Base-by-base conservation (phyloP, 2,797 vertebrate genomes). In the Muscicapa striata region DNA sequence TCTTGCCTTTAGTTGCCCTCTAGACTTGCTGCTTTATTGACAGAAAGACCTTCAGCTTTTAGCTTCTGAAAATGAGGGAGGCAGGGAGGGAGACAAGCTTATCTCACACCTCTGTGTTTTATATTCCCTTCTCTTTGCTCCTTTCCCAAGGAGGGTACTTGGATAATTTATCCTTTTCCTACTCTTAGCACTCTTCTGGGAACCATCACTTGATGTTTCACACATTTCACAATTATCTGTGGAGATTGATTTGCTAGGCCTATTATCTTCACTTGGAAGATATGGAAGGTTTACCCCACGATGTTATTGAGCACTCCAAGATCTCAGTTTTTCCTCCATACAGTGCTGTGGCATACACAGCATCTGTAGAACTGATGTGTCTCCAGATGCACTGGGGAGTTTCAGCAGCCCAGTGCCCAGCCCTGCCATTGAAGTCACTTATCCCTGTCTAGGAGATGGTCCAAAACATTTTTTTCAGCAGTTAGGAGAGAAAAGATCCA, bases 261-360 rank as follows among this genome's bases (percentile, higher is more conserved):
- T 82, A 23, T 86, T 90, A 94, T 87, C 91, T 94, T 91, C n/a
- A n/a, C 74, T 88, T 82, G 83, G 40, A 88, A 94, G 94, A 91
- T 94, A 82, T 0, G 6, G 74, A 38, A 78, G 30, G 59, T 81
- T 91, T 79, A 73, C 48, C 55, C 55, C 52, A 87, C 2, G 0
- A 30, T 84, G 57, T 88, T 94, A 38, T 11, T 94, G 91, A 87
- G 83, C 70, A 90, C 59, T 73, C 48, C 52, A 73, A 40, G 55
- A 57, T 76, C n/a, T 54, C 14, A 3, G 41, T 38, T 94, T 93
- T 55, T 63, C 30, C n/a, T 83, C 27, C 10, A 16, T 69, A 5
- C 48, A 74, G 30, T 19, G 16, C n/a, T 27, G 13, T 48, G 57
- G 40, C 45, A 46, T 32, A 61, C 52, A n/a, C 48, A 92, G 27